These are phyloP conservation scores for Misgurnus mizolepis DNA, from an alignment of 2,113 vertebrate genomes.

Conservation along the genomic window DNA sequence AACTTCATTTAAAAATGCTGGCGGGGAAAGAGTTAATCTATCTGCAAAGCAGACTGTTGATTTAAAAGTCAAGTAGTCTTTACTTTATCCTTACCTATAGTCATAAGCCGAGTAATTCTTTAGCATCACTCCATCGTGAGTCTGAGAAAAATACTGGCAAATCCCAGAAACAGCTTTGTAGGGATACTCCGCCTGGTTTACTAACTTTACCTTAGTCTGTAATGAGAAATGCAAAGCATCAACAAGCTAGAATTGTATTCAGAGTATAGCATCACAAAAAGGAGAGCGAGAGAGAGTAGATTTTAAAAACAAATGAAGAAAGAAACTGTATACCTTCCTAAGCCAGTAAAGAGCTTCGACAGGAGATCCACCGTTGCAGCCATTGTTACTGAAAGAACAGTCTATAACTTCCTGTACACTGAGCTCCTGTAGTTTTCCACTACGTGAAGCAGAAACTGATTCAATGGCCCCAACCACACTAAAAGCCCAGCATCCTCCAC, in stretches of 20 bases:
- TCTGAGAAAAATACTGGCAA: constrained; percentile 80
- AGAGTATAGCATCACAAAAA: neutral
- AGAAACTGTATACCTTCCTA: constrained; percentile 73
- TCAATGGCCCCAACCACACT: constrained; percentile 85
- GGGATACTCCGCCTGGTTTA: constrained; percentile 81
- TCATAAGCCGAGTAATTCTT: constrained; percentile 76
- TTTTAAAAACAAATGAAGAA: neutral
- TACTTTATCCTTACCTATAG: constrained; percentile 77
- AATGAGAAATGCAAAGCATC: constrained; percentile 41
- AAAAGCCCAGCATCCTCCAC: constrained; percentile 95
- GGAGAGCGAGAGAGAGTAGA: neutral
- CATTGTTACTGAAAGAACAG: constrained; percentile 80
- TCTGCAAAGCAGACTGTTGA: neutral
- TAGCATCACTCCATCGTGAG: constrained; percentile 77
- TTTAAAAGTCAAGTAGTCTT: neutral
- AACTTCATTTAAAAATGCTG: too few relatives aligned
- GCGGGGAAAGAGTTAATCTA: too few relatives aligned
- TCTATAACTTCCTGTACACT: constrained; percentile 93
- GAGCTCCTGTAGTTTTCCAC: constrained; percentile 74
- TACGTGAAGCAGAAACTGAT: constrained; percentile 77
- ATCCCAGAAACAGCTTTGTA: constrained; percentile 82
- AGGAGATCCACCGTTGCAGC: constrained; percentile 85
- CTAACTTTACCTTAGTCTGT: constrained; percentile 83
- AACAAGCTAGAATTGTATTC: neutral
- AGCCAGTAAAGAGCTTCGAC: constrained; percentile 81